These are phyloP conservation scores for Lipophrys pholis DNA, from an alignment of 2,113 vertebrate genomes.

Conservation along the genomic window DNA sequence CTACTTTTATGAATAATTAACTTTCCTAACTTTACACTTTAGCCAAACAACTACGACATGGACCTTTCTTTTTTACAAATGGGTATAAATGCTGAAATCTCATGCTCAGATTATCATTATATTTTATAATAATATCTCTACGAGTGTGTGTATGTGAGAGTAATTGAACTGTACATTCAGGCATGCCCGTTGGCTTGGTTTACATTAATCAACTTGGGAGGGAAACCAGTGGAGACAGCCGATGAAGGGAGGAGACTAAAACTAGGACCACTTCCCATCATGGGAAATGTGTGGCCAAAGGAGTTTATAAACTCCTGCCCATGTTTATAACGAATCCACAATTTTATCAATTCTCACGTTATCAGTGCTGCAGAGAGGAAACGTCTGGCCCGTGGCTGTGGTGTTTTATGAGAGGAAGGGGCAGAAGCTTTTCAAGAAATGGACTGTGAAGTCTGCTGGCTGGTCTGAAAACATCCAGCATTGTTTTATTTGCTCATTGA, in stretches of 20 bases:
- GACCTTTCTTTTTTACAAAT: neutral
- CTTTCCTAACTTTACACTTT: neutral
- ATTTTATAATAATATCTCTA: neutral
- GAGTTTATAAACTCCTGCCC: constrained; percentile 66
- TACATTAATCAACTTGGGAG: constrained; percentile 15
- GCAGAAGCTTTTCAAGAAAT: neutral
- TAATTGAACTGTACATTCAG: neutral
- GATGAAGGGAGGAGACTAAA: constrained; percentile 44
- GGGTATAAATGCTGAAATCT: neutral
- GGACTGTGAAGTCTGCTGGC: constrained; percentile 13
- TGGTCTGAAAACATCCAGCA: constrained; percentile 18
- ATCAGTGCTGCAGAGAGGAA: constrained; percentile 49
- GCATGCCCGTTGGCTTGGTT: neutral
- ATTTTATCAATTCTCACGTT: constrained; percentile 34
- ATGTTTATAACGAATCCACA: constrained; percentile 54
- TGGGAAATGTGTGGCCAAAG: constrained; percentile 52
- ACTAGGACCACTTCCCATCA: constrained; percentile 36
- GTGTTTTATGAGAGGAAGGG: constrained; percentile 20
- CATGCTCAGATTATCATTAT: neutral
- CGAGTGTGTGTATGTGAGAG: neutral
- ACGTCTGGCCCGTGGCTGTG: constrained; percentile 20
- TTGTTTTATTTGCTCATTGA: constrained; percentile 2
- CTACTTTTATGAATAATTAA: neutral
- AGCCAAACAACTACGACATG: too few species aligned
- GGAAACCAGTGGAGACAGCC: neutral